Base-by-base conservation (phyloP, 2,888 invertebrate genomes). In the Phyllotreta cruciferae region DNA sequence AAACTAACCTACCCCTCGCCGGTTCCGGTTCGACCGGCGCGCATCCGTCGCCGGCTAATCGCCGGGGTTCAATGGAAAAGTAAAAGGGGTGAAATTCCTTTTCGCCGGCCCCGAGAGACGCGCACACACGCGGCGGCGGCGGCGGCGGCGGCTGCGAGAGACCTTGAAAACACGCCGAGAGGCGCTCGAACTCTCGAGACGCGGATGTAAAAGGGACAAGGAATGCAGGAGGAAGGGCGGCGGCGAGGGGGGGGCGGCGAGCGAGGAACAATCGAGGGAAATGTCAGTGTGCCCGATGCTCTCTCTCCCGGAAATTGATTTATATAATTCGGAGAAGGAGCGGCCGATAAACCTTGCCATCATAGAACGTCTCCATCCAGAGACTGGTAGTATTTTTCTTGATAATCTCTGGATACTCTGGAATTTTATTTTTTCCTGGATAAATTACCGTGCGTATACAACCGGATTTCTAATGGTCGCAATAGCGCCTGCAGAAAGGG, bases 301-400 rank as follows among this genome's bases (percentile, higher is more conserved):
- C 64, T 56, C 63, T 63, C 63, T 65, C 61, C 64, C 56, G 61
- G 65, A 65, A 70, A 71, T 73, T 73, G 71, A 73, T 72, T 73
- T 70, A 70, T 70, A 52, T 61, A 67, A 69, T 72, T 70, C 63
- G 64, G 66, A 62, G 2, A 60, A 66, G 66, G 54, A 57, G 39
- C 52, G 52, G 64, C 56, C 52, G 67, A 49, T 61, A 61, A 39
- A 24, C 24, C 4, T 24, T 24, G 2, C 24, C n/a, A n/a, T n/a
- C n/a, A n/a, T 24, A 24, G 24, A n/a, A n/a, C n/a, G n/a, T n/a
- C n/a, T n/a, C n/a, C n/a, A n/a, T n/a, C n/a, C n/a, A n/a, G n/a
- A n/a, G n/a, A n/a, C n/a, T n/a, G n/a, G n/a, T n/a, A n/a, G n/a
- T n/a, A n/a, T n/a, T n/a, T n/a, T n/a, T n/a, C n/a, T n/a, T n/a